phyloP scores from a whole-genome alignment of 2,113 vertebrate species.

The Herpetotheres cachinnans region DNA sequence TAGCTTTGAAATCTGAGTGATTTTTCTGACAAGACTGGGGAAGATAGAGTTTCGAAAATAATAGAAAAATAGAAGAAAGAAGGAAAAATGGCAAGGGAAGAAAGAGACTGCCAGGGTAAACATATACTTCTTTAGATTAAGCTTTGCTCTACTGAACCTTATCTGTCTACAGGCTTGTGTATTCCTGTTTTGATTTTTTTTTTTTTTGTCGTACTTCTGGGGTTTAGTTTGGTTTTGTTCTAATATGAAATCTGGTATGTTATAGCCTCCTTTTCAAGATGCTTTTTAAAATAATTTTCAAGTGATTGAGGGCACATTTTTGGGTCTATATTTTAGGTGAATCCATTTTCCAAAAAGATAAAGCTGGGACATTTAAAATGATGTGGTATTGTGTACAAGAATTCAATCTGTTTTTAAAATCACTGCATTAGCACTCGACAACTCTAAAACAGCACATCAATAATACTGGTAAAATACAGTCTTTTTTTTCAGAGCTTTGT shows the following conservation, averaged over 20 bases:
- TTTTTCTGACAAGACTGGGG: neutral
- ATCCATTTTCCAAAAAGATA: neutral
- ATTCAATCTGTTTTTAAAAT: neutral
- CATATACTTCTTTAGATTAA: neutral
- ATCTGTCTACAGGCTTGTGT: neutral
- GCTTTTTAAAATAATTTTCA: neutral
- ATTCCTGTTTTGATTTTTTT: neutral
- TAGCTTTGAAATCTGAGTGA: neutral
- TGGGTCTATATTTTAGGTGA: neutral
- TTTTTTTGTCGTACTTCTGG: neutral
- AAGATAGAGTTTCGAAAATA: neutral
- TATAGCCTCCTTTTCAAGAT: neutral
- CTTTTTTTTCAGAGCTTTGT: neutral
- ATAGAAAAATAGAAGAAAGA: neutral
- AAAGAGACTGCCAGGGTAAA: neutral
- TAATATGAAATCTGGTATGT: neutral
- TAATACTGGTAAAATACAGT: neutral
- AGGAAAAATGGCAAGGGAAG: neutral
- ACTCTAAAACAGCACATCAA: neutral
- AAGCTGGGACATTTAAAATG: neutral
- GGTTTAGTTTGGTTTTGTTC: neutral
- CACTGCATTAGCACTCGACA: neutral
- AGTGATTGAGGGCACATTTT: neutral
- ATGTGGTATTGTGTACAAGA: neutral
- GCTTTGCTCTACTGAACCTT: constrained; percentile 27